Conservation (phyloP, 2,113 vertebrate species). For the Gymnarchus niloticus region DNA sequence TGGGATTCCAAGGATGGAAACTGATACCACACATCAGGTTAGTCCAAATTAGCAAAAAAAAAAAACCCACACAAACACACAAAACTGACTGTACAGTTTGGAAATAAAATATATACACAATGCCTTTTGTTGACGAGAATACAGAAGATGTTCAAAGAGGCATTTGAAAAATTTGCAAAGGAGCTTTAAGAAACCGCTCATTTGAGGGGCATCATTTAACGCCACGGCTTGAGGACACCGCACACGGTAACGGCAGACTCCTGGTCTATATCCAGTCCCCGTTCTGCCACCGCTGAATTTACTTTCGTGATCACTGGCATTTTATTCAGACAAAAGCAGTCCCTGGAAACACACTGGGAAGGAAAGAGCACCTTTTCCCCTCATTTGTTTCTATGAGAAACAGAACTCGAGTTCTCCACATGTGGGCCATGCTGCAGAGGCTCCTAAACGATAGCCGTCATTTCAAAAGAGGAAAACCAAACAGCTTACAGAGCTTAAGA, state of each 20-base stretch:
- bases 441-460: background rate
- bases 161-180: background rate
- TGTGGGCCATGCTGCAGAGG: background rate
- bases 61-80: too few species aligned
- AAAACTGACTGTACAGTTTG: too few species aligned
- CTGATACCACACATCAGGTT: too few species aligned
- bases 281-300: background rate
- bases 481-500: background rate
- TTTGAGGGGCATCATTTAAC: background rate
- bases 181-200: background rate
- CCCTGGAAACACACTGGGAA: background rate
- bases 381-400: background rate
- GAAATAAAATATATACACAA: too few species aligned
- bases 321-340: background rate
- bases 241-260: background rate
- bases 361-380: background rate
- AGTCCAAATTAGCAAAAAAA: too few species aligned
- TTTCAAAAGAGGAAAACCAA: background rate
- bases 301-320: background rate
- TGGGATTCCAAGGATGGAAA: too few species aligned
- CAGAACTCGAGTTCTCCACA: background rate
- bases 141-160: too few species aligned
- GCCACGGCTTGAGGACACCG: background rate
- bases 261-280: background rate
- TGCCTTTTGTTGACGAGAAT: too few species aligned